Evolutionary conservation across 1,140 invertebrate species (phyloP), one percentile per base, ranked within the genome.

Genomic region (Brachionus rotundiformis): DNA sequence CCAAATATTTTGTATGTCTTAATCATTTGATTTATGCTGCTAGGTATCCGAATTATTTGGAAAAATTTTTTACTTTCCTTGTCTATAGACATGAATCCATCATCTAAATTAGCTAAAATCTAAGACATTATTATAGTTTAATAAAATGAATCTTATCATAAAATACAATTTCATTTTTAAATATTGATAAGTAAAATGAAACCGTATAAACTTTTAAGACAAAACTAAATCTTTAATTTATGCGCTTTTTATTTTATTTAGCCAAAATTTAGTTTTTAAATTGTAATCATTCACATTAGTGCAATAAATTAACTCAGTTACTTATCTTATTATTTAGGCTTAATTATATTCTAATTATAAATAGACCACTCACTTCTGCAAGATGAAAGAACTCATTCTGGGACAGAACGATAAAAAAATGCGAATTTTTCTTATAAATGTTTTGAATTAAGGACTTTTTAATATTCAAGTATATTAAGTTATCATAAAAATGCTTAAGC

Each of bases 331-430:
- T 63, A 63, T 29, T 36, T 71, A 16, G 65, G 29, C 33, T 44
- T 44, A 73, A 73, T 73, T 73, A 73, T 73, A 44, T 73, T 73
- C 36, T 73, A 73, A 73, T 73, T 73, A 44, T 25, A 73, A 73
- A 73, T 73, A 73, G 68, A 73, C 39, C 68, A 73, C 39, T 73
- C 41, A 44, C 27, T 41, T 44, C 8, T 25, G 13, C 11, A 41
- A 25, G 6, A 36, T 36, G 33, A 36, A 71, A 3, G 13, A 36
- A 71, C 68, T 41, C n/a, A 25, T 73, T 73, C 8, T 41, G 11
- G 68, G 68, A 73, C 68, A 73, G 23, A 31, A 19, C 47, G 47
- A 54, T 54, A 54, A 54, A 54, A 54, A 54, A 54, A 7, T n/a
- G 16, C 47, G 19, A 54, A 23, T 10, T 41, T 54, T 54, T 19